phyloP scores from a whole-genome alignment of 2,888 invertebrate genomes.

The Helleia helle region DNA sequence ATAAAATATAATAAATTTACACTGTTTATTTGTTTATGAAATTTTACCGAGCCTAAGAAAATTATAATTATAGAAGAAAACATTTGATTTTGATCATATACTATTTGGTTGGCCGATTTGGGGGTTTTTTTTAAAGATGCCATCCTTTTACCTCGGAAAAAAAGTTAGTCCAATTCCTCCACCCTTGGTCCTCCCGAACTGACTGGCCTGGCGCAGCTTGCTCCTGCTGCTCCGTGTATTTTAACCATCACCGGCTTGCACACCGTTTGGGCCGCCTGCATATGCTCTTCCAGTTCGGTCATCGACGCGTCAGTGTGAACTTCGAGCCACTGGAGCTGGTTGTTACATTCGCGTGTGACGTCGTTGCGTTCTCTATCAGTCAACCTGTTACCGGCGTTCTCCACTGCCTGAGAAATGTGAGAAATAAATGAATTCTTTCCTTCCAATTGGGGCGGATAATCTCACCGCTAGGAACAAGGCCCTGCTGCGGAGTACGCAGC shows the following conservation, averaged over 20 bases:
- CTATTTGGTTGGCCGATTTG: no score
- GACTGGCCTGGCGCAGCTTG: conserved; percentile 35
- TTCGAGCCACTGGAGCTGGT: conserved; percentile 87
- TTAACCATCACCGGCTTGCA: conserved; percentile 89
- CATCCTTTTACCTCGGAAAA: no score
- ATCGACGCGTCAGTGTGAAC: conserved; percentile 84
- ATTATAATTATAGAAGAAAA: no score
- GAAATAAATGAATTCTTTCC: no score
- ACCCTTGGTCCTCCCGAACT: conserved; percentile 76
- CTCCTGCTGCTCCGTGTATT: conserved; percentile 73
- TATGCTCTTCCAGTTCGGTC: conserved; percentile 83
- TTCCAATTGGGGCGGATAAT: no score
- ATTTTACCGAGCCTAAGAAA: no score
- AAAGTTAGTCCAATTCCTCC: conserved; percentile 23
- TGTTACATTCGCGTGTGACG: conserved; percentile 79
- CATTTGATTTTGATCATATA: no score
- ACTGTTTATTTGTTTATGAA: background rate
- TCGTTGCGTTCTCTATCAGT: conserved; percentile 80
- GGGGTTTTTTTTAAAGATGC: no score
- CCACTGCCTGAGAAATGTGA: no score
- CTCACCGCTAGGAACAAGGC: no score
- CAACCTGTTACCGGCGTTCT: conserved; percentile 79
- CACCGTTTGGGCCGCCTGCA: conserved; percentile 82
- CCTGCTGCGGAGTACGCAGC: no score
- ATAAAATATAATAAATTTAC: conserved; percentile 30